Base-by-base conservation (phyloP, 2,797 vertebrate species). In the Crocidura indochinensis region DNA sequence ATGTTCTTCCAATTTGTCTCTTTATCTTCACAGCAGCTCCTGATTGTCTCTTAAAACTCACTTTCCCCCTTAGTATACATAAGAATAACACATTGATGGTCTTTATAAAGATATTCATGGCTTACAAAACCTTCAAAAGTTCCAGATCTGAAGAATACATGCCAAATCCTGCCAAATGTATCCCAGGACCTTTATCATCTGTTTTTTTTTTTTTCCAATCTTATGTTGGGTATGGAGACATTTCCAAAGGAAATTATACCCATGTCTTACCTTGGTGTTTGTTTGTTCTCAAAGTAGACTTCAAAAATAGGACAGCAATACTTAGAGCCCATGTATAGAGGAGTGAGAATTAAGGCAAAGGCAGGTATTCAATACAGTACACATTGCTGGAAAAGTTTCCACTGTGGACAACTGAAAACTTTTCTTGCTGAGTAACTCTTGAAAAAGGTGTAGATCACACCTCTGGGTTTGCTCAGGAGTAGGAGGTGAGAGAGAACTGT, bases 41-140 rank as follows among this genome's bases (percentile, higher is more conserved):
- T 47, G 27, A 27, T 67, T 81, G 7, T 51, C 29, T 78, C 53
- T 19, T 68, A 20, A 78, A 60, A 71, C 24, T 24, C 26, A 47
- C 56, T 29, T 4, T 77, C 24, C 73, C 24, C 49, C 10, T 2
- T 38, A 72, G 17, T 53, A 86, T 79, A 29, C 46, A 72, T 29
- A 26, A 10, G 44, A 69, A 20, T 90, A 72, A 73, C 53, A 44
- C 68, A 65, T 3, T 62, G 49, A 44, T 49, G n/a, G 10, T 60
- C 46, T 85, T 75, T 60, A 31, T 71, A 51, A 89, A 74, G 15
- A 62, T 49, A 38, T 24, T 22, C 64, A 27, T 56, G 56, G 27
- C 76, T 84, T 51, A 77, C 56, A 80, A 60, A 83, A 88, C 74
- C 38, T 92, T 46, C 20, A 26, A 69, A 80, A 86, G 31, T 65